Evolutionary conservation across 2,113 vertebrate species (phyloP).

Genomic region (Ahaetulla prasina): DNA sequence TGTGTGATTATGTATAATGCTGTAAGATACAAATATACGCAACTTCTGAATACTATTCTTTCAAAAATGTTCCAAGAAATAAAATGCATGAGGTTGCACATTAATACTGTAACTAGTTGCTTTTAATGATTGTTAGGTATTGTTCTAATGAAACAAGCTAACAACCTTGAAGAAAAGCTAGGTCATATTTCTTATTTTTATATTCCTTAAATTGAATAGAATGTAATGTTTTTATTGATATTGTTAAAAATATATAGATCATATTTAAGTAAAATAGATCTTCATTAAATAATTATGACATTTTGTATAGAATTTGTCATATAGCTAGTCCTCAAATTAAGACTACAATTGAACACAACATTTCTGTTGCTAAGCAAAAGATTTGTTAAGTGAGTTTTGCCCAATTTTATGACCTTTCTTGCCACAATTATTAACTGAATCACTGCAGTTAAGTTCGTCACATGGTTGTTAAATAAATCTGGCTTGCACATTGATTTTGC

Average conservation of each 20-base stretch:
- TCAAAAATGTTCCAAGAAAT: neutral
- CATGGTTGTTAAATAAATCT: neutral
- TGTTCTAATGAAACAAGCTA: neutral
- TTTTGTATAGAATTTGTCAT: neutral
- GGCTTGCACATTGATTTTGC: neutral
- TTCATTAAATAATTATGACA: neutral
- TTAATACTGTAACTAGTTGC: neutral
- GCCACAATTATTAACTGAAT: neutral
- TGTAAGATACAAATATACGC: neutral
- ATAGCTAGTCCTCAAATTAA: neutral
- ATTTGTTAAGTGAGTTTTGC: neutral
- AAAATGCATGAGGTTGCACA: neutral
- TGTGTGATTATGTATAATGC: constrained; percentile 13
- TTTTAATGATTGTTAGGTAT: neutral
- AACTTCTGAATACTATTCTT: neutral
- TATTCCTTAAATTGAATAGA: neutral
- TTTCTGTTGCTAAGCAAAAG: neutral
- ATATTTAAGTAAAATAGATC: neutral
- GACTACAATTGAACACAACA: neutral
- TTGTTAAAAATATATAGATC: neutral
- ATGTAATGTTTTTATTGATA: neutral
- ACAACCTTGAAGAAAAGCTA: neutral
- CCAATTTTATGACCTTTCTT: neutral
- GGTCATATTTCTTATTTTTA: neutral
- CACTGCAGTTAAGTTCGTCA: neutral